Conservation (phyloP, 2,888 invertebrate species). For the Hyppa rectilinea region DNA sequence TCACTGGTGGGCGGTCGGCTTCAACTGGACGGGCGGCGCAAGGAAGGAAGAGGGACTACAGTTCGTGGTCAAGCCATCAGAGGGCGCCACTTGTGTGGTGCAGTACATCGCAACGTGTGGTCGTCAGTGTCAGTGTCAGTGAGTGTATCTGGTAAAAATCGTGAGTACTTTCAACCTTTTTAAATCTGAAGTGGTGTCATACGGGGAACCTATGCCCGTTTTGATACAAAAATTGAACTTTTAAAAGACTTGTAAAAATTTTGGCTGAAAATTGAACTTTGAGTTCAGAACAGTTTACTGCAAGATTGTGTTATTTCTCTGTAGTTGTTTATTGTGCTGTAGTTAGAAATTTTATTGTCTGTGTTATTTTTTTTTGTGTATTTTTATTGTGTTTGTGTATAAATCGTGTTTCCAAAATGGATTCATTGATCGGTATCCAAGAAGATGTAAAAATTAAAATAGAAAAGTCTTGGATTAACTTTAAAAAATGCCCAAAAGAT, state of each 20-base stretch:
- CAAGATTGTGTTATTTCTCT: not conserved
- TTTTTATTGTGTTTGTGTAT: not conserved
- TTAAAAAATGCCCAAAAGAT: not conserved
- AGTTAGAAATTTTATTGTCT: not conserved
- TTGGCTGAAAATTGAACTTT: not conserved
- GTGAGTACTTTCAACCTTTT: not conserved
- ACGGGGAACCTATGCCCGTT: not conserved
- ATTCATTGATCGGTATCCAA: not conserved
- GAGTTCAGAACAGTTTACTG: not conserved
- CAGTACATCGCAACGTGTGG: not conserved
- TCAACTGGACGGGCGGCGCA: not conserved
- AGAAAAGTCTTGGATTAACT: not conserved
- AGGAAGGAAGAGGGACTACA: not conserved
- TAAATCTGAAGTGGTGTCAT: not conserved
- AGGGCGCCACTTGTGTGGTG: not conserved
- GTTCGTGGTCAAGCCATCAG: not conserved
- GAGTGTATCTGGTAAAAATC: not conserved
- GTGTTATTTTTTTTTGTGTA: not conserved
- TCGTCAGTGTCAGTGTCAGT: not conserved
- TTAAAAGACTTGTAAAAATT: not conserved
- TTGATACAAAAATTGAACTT: not conserved
- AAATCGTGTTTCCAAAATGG: constrained; percentile 1
- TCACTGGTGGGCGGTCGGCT: not conserved
- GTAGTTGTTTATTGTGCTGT: not conserved
- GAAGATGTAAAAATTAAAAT: not conserved